Conservation (phyloP, 2,888 invertebrate species). For the Vannuccia rotundouncinata region DNA sequence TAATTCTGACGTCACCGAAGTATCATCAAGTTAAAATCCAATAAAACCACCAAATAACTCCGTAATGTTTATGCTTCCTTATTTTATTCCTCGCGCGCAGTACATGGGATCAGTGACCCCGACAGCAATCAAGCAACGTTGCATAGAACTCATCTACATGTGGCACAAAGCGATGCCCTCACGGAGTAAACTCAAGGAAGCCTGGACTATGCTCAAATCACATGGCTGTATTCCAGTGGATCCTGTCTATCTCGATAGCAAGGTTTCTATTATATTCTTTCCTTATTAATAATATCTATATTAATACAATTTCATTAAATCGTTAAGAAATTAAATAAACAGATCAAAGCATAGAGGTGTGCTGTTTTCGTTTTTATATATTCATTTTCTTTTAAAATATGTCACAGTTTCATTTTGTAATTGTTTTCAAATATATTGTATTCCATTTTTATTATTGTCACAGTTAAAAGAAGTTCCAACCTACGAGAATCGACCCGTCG, state of each 20-base stretch:
- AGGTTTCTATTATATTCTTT: neutral
- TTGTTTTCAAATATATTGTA: too few species aligned
- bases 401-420: too few species aligned
- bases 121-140: neutral
- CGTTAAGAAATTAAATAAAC: too few species aligned
- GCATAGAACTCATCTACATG: neutral
- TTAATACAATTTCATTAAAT: neutral
- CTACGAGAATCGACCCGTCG: neutral
- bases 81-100: neutral
- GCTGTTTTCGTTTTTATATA: too few species aligned
- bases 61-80: too few species aligned
- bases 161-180: neutral
- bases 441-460: neutral
- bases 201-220: neutral
- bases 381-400: too few species aligned
- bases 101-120: neutral
- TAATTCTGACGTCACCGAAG: too few species aligned
- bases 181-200: neutral
- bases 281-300: neutral
- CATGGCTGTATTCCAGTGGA: neutral
- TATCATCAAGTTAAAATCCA: too few species aligned
- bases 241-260: neutral
- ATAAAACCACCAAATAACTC: too few species aligned
- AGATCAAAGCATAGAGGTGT: too few species aligned
- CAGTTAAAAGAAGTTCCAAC: neutral